phyloP scores from a whole-genome alignment of 1,140 invertebrate species.

The Tetramorium alpestre region DNA sequence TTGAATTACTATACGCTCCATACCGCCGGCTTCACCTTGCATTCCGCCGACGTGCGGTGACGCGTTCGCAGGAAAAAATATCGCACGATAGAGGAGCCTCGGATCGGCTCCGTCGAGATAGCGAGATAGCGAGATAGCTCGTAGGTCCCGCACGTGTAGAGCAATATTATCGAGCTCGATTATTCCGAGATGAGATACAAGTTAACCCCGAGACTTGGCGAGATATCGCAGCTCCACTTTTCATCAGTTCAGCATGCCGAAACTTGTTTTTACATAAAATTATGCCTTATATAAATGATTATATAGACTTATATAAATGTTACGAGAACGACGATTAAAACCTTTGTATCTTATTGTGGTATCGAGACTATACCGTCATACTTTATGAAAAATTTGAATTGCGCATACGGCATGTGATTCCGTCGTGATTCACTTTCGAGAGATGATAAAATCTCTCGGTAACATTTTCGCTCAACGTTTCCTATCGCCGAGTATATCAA shows the following conservation, averaged over 20 bases:
- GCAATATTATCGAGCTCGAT: conserved; percentile 15
- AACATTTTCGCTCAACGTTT: background rate
- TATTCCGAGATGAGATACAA: background rate
- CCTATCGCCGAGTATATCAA: background rate
- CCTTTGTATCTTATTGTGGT: background rate
- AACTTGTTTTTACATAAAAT: background rate
- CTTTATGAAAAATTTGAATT: conserved; percentile 4
- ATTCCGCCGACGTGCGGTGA: conserved; percentile 27
- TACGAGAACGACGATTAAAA: background rate
- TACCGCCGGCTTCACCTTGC: conserved; percentile 33
- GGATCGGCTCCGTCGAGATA: background rate
- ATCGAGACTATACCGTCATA: background rate
- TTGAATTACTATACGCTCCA: conserved; percentile 16
- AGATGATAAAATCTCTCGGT: conserved; percentile 14
- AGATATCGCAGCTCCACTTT: background rate
- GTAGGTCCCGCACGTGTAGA: background rate
- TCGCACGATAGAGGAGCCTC: background rate
- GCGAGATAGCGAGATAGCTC: conserved; percentile 10
- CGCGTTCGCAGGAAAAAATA: conserved; percentile 38
- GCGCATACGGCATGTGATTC: background rate
- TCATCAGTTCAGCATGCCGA: background rate
- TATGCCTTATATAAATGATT: background rate
- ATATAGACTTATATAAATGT: background rate
- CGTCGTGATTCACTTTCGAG: conserved; percentile 8
- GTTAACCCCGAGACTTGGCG: background rate